Conservation (phyloP, 64 coral and sea anemone genomes). For the Acropora yongei region DNA sequence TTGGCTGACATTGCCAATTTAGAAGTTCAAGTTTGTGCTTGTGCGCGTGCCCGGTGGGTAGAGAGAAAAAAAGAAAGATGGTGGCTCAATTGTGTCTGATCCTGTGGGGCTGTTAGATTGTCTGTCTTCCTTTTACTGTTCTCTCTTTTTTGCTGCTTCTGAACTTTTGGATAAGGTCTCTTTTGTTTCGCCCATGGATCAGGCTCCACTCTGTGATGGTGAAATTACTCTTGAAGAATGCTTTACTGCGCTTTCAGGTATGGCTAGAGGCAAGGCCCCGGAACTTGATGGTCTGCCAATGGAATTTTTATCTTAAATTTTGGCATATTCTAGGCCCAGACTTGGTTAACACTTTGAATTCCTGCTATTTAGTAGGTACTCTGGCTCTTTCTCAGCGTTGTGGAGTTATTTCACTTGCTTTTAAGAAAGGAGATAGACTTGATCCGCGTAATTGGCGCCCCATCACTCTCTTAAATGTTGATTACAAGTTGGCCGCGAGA, state of each 20-base stretch:
- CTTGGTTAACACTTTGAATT: neutral
- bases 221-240: neutral
- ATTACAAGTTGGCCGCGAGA: neutral
- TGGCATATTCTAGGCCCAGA: neutral
- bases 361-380: neutral
- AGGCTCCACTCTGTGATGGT: neutral
- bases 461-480: neutral
- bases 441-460: neutral
- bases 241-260: neutral
- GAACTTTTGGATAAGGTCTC: neutral
- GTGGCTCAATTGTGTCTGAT: too few relatives aligned
- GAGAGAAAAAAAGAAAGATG: neutral
- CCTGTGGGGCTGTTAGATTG: too few relatives aligned
- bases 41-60: neutral
- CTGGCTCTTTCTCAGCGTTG: neutral
- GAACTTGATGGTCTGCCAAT: slow-evolving; percentile 4
- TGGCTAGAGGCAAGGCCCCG: slow-evolving; percentile 10
- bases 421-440: slow-evolving; percentile 4
- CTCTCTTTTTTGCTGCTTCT: too few relatives aligned
- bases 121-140: too few relatives aligned
- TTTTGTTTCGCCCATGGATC: neutral
- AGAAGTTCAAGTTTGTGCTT: too few relatives aligned
- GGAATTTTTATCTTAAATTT: slow-evolving; percentile 11
- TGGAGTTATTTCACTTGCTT: neutral
- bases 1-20: too few relatives aligned